Evolutionary conservation across 2,113 vertebrate genomes (phyloP).

Genomic region (Trochalopteron elliotii): DNA sequence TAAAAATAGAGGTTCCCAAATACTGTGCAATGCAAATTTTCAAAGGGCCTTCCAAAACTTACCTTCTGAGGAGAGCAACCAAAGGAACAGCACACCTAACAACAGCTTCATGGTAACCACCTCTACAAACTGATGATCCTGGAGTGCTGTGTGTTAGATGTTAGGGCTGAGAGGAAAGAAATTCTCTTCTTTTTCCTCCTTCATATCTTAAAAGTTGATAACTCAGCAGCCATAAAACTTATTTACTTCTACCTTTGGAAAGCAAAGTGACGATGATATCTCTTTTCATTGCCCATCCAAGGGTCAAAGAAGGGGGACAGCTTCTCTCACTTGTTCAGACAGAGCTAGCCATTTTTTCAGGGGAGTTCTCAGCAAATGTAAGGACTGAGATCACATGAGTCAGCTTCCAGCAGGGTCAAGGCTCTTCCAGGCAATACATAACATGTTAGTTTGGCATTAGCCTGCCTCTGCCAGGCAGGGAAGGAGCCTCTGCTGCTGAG

Average conservation of each 20-base stretch:
- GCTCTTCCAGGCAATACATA: slow-evolving; percentile 1
- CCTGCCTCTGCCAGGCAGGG: background rate
- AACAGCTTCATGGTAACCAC: slow-evolving; percentile 30
- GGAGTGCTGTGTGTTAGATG: background rate
- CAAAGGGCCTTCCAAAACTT: slow-evolving; percentile 18
- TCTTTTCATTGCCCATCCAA: background rate
- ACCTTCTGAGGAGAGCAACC: slow-evolving; percentile 38
- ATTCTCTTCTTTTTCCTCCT: background rate
- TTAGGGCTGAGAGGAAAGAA: background rate
- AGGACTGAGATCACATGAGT: background rate
- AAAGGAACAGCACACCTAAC: slow-evolving; percentile 12
- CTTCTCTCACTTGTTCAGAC: background rate
- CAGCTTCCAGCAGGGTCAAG: slow-evolving; percentile 16
- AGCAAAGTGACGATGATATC: background rate
- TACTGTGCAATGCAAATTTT: background rate
- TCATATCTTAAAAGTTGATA: slow-evolving; percentile 50
- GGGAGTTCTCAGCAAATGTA: background rate
- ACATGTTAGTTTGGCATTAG: background rate
- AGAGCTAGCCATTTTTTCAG: background rate
- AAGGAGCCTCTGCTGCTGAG: background rate
- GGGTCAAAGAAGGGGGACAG: background rate
- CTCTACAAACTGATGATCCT: background rate
- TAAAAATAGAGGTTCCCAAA: background rate
- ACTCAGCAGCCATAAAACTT: slow-evolving; percentile 66
- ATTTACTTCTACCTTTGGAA: slow-evolving; percentile 50